A percentile compares a stretch with the other conserved stretches of the same genome.
These are phyloP conservation scores for Chymomyza fuscimana DNA, from an alignment of 2,888 invertebrate genomes.

Conservation along the genomic window DNA sequence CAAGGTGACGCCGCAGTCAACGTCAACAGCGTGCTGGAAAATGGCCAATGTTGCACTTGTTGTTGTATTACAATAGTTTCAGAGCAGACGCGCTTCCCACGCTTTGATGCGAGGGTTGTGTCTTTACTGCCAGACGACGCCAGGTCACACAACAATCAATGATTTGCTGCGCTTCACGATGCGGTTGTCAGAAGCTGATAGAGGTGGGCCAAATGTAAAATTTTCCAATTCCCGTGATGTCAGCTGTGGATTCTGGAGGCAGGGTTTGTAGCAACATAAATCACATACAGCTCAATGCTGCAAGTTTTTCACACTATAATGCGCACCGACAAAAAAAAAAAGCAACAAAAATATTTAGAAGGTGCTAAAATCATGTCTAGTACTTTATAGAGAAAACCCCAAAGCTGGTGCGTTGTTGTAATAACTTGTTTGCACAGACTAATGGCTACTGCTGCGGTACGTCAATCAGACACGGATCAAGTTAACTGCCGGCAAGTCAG, in stretches of 20 bases:
- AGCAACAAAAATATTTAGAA: background rate
- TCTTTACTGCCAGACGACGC: conserved; percentile 16
- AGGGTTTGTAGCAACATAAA: background rate
- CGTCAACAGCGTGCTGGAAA: conserved; percentile 43
- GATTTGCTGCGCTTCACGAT: conserved; percentile 59
- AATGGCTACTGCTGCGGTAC: conserved; percentile 39
- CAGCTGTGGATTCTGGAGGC: background rate
- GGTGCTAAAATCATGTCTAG: background rate
- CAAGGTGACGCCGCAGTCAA: conserved; percentile 64
- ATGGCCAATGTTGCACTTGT: conserved; percentile 4
- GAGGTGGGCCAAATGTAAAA: conserved; percentile 30
- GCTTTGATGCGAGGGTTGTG: conserved; percentile 27
- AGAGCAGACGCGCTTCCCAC: conserved; percentile 20
- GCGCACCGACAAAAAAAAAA: too few relatives aligned
- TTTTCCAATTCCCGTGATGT: background rate
- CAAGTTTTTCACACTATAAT: conserved; percentile 5
- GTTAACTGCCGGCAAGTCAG: conserved; percentile 25
- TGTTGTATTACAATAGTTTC: background rate
- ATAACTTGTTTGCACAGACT: conserved; percentile 47
- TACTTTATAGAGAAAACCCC: background rate
- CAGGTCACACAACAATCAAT: conserved; percentile 63
- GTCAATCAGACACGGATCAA: conserved; percentile 44
- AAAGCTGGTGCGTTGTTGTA: conserved; percentile 2
- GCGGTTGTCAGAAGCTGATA: conserved; percentile 67
- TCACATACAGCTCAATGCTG: background rate